Percentiles rank a stretch among this genome's conserved stretches.
These are phyloP conservation scores for Tautogolabrus adspersus DNA, from an alignment of 2,113 vertebrate genomes.

Conservation along the genomic window DNA sequence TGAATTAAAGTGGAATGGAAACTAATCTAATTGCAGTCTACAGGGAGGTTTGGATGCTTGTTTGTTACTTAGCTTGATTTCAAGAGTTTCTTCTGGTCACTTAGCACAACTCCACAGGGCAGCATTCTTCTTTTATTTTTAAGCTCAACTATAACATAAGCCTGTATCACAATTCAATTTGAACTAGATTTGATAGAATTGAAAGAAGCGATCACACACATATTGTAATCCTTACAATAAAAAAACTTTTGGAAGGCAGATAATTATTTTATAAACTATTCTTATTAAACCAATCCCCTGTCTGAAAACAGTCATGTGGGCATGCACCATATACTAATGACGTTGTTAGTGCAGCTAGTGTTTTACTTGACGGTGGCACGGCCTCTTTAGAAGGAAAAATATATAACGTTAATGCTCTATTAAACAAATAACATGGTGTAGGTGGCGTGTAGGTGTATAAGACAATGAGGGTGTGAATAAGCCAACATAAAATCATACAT, in stretches of 20 bases:
- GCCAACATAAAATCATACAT: constrained; percentile 11
- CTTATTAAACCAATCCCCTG: not conserved
- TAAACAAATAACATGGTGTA: constrained; percentile 36
- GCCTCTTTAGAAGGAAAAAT: constrained; percentile 39
- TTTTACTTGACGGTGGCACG: constrained; percentile 2
- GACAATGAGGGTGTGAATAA: constrained; percentile 8
- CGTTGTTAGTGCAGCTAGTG: constrained; percentile 1
- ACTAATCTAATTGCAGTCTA: no score
- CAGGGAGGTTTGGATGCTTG: not conserved
- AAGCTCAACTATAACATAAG: not conserved
- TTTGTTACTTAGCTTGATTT: not conserved
- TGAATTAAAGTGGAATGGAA: no score
- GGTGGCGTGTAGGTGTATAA: constrained; percentile 25
- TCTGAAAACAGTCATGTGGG: constrained; percentile 21
- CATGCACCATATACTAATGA: constrained; percentile 28
- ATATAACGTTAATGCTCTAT: constrained; percentile 24
- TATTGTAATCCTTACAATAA: constrained; percentile 1
- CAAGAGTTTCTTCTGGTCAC: not conserved
- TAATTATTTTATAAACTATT: not conserved
- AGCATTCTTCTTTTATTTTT: not conserved
- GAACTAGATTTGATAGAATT: constrained; percentile 1
- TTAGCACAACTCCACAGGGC: not conserved
- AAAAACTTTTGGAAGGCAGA: not conserved
- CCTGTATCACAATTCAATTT: no score
- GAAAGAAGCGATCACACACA: constrained; percentile 6